Evolutionary conservation across 2,113 vertebrate genomes (phyloP).

Genomic region (Salvator merianae): DNA sequence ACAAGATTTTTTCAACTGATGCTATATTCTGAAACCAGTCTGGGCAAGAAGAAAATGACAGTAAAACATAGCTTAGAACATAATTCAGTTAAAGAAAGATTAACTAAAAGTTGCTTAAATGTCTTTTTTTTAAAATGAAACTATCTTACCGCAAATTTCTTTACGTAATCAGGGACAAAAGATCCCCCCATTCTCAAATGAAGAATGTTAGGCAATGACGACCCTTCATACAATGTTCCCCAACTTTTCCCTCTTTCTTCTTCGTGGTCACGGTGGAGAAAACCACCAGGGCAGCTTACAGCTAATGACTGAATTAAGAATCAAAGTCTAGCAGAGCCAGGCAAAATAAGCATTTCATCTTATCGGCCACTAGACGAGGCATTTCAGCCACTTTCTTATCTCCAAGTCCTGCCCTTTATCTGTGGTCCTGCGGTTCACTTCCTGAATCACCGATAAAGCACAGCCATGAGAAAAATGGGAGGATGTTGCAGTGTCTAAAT

Average conservation of each 20-base stretch:
- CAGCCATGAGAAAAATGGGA: conserved; percentile 23
- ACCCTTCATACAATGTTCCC: conserved; percentile 75
- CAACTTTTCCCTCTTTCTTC: conserved; percentile 10
- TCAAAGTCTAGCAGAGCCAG: conserved; percentile 46
- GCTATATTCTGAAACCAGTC: too few species aligned
- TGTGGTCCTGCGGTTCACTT: conserved; percentile 68
- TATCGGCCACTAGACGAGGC: conserved; percentile 75
- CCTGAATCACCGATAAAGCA: conserved; percentile 70
- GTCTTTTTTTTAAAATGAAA: not conserved
- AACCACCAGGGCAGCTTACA: conserved; percentile 30
- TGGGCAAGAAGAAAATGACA: too few species aligned
- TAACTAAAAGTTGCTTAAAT: not conserved
- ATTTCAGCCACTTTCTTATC: conserved; percentile 72
- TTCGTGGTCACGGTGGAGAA: conserved; percentile 7
- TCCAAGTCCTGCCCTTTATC: conserved; percentile 54
- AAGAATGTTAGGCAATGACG: conserved; percentile 66
- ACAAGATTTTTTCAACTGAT: too few species aligned
- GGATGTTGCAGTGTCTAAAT: conserved; percentile 36
- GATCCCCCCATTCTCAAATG: conserved; percentile 76
- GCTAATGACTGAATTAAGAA: conserved; percentile 56
- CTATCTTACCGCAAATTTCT: conserved; percentile 81
- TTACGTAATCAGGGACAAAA: conserved; percentile 78
- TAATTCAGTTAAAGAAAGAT: not conserved
- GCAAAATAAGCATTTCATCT: conserved; percentile 74
- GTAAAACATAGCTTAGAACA: too few species aligned